Evolutionary conservation across 2,888 invertebrate genomes (phyloP).

Genomic region (Cephus runcator): DNA sequence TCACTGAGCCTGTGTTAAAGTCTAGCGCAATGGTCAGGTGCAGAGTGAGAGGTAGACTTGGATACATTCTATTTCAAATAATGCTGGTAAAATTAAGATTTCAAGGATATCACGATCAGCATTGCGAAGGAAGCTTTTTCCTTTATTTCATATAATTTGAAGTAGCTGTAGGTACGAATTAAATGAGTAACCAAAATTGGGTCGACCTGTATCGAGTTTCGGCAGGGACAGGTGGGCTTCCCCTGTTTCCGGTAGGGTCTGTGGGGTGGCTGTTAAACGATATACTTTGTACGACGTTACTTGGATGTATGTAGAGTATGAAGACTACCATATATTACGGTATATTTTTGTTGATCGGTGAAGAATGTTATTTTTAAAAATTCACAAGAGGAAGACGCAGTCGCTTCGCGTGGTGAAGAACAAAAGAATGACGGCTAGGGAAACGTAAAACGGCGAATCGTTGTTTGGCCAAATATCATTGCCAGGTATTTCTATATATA

Average conservation of each 20-base stretch:
- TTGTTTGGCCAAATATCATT: neutral
- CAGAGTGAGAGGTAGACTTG: neutral
- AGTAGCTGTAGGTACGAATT: neutral
- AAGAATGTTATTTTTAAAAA: neutral
- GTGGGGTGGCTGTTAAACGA: neutral
- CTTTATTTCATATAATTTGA: neutral
- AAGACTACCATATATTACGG: neutral
- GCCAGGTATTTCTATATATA: conserved; percentile 6
- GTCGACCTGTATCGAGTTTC: conserved; percentile 25
- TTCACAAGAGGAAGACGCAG: neutral
- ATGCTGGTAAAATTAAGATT: neutral
- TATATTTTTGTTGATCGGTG: neutral
- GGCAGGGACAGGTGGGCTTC: conserved; percentile 24
- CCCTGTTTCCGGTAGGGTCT: conserved; percentile 25
- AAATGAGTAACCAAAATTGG: neutral
- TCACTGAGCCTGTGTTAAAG: neutral
- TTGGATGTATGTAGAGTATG: neutral
- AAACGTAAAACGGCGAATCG: neutral
- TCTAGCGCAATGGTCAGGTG: neutral
- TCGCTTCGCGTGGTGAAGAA: neutral
- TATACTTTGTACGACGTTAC: neutral
- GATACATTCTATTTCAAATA: neutral
- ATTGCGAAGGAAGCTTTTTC: neutral
- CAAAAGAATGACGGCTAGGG: neutral
- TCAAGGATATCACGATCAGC: neutral